Conservation (phyloP, 2,797 vertebrate genomes). For the Anas georgica region DNA sequence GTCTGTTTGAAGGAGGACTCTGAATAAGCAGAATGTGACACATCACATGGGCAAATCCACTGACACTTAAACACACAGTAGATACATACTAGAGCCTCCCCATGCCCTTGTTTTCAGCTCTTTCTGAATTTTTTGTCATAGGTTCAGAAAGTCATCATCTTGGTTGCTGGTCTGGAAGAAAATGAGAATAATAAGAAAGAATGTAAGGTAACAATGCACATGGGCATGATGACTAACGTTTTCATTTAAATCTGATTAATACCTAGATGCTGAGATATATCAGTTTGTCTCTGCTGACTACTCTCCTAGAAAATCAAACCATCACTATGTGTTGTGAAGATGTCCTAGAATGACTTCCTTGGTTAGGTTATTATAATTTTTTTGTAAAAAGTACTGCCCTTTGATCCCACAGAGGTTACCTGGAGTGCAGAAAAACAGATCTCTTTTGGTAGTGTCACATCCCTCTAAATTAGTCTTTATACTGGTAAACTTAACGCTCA, state of each 20-base stretch:
- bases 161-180: background rate
- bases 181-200: background rate
- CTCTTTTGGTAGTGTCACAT: background rate
- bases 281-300: background rate
- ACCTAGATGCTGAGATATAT: background rate
- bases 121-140: background rate
- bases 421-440: background rate
- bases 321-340: background rate
- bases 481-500: background rate
- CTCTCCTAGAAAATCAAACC: background rate
- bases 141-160: background rate
- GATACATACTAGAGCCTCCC: background rate
- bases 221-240: rapidly evolving
- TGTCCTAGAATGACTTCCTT: background rate
- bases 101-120: background rate
- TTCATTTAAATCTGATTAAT: background rate
- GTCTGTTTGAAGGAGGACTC: background rate
- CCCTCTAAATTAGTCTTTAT: background rate
- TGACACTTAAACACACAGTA: background rate
- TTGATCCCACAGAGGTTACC: background rate
- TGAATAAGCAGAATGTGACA: background rate
- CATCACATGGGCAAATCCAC: background rate
- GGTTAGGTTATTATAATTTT: background rate
- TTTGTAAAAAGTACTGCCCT: background rate
- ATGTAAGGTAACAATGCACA: background rate